Evolutionary conservation across 2,888 invertebrate genomes (phyloP).

Genomic region (Thumatha senex): DNA sequence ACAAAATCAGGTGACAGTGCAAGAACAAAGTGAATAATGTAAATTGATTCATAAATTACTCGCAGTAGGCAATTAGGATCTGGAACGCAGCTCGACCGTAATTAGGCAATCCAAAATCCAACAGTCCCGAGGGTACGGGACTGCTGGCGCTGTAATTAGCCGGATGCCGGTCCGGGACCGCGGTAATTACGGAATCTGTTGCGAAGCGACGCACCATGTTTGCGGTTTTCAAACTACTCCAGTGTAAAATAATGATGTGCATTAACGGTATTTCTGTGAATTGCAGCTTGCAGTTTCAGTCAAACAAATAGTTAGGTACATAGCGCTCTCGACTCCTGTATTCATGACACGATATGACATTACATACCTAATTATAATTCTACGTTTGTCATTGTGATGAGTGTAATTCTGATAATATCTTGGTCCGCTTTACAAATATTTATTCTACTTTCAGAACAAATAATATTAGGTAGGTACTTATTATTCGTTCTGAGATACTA

Average conservation of each 20-base stretch:
- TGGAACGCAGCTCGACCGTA: slow-evolving; percentile 41
- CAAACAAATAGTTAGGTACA: too few species aligned
- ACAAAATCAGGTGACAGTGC: slow-evolving; percentile 17
- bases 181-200: slow-evolving; percentile 43
- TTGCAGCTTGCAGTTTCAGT: not conserved
- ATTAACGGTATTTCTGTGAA: not conserved
- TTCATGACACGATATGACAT: too few species aligned
- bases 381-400: too few species aligned
- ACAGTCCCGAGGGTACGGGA: slow-evolving; percentile 33
- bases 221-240: slow-evolving; percentile 24
- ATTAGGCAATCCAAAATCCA: slow-evolving; percentile 18
- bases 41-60: slow-evolving; percentile 39
- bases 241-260: slow-evolving; percentile 27
- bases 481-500: too few species aligned
- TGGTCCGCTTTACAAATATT: too few species aligned
- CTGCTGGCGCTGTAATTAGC: slow-evolving; percentile 44
- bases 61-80: slow-evolving; percentile 42
- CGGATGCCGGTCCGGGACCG: slow-evolving; percentile 34
- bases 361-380: too few species aligned
- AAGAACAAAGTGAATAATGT: not conserved
- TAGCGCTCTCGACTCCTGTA: not conserved
- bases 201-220: slow-evolving; percentile 29
- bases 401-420: too few species aligned
- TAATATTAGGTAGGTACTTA: too few species aligned
- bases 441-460: too few species aligned